These are phyloP conservation scores for Clostera curtula DNA, from an alignment of 2,888 invertebrate species.

Conservation along the genomic window DNA sequence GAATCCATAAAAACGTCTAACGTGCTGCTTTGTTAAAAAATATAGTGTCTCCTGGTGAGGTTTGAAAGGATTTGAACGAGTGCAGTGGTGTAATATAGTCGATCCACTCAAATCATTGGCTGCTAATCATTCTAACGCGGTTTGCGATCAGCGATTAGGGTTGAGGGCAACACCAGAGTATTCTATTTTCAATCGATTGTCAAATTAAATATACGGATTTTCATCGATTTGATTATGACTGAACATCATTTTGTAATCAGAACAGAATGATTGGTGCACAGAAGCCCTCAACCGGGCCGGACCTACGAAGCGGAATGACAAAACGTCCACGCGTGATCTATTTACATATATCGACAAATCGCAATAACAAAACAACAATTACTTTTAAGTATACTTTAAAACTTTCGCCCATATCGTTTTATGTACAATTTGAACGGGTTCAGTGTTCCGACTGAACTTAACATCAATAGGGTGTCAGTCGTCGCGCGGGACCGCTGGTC, in stretches of 20 bases:
- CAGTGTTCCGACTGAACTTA: constrained; percentile 49
- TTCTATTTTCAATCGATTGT: too few species aligned
- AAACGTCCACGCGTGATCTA: constrained; percentile 51
- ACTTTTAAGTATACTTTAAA: constrained; percentile 55
- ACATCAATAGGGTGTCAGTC: constrained; percentile 47
- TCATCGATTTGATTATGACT: too few species aligned
- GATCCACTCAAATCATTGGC: constrained; percentile 47
- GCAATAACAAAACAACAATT: constrained; percentile 65
- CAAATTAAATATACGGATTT: too few species aligned
- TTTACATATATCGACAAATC: constrained; percentile 61
- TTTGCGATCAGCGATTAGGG: constrained; percentile 24
- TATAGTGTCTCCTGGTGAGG: constrained; percentile 52
- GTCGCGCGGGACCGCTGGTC: constrained; percentile 42
- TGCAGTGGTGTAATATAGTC: constrained; percentile 61
- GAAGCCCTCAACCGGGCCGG: constrained; percentile 30
- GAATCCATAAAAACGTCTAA: constrained; percentile 58
- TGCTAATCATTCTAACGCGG: constrained; percentile 32
- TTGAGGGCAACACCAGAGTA: too few species aligned
- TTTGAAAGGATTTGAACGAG: constrained; percentile 56
- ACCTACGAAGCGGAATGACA: constrained; percentile 44
- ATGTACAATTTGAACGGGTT: constrained; percentile 60
- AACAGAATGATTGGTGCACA: too few species aligned
- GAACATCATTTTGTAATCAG: too few species aligned
- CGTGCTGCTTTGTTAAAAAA: constrained; percentile 60
- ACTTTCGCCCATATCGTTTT: constrained; percentile 52